A percentile compares a stretch with the other conserved stretches of the same genome.
Evolutionary conservation across 2,113 vertebrate species (phyloP).

Genomic region (Rhinolophus sinicus): DNA sequence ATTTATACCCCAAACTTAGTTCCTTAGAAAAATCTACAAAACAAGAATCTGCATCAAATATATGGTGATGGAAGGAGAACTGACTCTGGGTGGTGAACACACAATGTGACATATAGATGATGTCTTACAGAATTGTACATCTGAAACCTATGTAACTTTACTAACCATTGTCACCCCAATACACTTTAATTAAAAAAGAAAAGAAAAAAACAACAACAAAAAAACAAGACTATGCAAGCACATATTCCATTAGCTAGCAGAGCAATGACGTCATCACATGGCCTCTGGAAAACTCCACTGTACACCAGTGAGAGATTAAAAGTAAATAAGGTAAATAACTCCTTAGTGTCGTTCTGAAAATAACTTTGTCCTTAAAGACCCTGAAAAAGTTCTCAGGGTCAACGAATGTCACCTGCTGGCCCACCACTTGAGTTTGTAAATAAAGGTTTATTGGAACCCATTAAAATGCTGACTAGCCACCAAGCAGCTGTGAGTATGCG

Average conservation of each 20-base stretch:
- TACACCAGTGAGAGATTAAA: neutral
- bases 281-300: neutral
- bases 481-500: neutral
- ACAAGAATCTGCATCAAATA: too few species aligned
- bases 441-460: neutral
- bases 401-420: neutral
- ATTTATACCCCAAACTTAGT: neutral
- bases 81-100: too few species aligned
- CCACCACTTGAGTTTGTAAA: neutral
- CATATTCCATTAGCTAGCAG: neutral
- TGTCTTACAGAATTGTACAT: too few species aligned
- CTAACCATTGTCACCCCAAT: too few species aligned
- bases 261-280: neutral
- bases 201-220: too few species aligned
- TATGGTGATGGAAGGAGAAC: too few species aligned
- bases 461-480: neutral
- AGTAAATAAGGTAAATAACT: neutral
- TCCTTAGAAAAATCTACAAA: neutral
- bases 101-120: too few species aligned
- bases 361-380: neutral
- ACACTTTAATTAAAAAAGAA: too few species aligned
- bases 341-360: neutral
- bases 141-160: too few species aligned
- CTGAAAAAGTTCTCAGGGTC: neutral
- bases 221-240: neutral